A percentile compares a stretch with the other conserved stretches of the same genome.
Conservation (phyloP, 2,888 invertebrate species). For the Stictocephala bisonia region DNA sequence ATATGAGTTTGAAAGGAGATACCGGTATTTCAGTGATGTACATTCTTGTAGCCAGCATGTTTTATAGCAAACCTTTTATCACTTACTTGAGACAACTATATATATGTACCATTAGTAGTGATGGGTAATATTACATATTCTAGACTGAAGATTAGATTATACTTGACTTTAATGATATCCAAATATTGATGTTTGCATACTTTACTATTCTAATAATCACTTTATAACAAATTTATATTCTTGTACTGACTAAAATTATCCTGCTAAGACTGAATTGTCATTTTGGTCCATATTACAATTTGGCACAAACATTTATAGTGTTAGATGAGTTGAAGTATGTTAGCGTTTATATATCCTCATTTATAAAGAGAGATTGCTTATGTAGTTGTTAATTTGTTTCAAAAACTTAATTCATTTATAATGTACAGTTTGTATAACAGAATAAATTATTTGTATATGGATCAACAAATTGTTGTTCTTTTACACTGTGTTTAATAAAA, state of each 20-base stretch:
- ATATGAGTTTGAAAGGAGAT: too few relatives aligned
- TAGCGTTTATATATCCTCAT: neutral
- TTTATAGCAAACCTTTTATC: too few relatives aligned
- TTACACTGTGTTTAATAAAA: too few relatives aligned
- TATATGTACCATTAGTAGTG: too few relatives aligned
- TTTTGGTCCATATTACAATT: conserved; percentile 10
- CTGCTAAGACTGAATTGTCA: conserved; percentile 26
- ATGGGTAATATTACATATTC: too few relatives aligned
- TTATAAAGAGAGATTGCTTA: conserved; percentile 7
- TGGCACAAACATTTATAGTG: conserved; percentile 21
- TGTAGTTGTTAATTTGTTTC: conserved; percentile 22
- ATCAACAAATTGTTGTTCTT: neutral
- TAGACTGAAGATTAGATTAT: conserved; percentile 28
- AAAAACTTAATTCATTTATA: conserved; percentile 40
- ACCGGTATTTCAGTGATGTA: too few relatives aligned
- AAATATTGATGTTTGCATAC: conserved; percentile 11
- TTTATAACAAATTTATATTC: conserved; percentile 37
- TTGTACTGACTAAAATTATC: conserved; percentile 13
- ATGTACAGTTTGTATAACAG: conserved; percentile 45
- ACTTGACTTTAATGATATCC: neutral
- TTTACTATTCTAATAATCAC: conserved; percentile 9
- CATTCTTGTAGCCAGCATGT: too few relatives aligned
- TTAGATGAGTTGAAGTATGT: neutral
- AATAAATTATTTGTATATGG: conserved; percentile 45
- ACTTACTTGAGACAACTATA: too few relatives aligned